phyloP scores from a whole-genome alignment of 2,113 vertebrate genomes.

The Crocuta crocuta region DNA sequence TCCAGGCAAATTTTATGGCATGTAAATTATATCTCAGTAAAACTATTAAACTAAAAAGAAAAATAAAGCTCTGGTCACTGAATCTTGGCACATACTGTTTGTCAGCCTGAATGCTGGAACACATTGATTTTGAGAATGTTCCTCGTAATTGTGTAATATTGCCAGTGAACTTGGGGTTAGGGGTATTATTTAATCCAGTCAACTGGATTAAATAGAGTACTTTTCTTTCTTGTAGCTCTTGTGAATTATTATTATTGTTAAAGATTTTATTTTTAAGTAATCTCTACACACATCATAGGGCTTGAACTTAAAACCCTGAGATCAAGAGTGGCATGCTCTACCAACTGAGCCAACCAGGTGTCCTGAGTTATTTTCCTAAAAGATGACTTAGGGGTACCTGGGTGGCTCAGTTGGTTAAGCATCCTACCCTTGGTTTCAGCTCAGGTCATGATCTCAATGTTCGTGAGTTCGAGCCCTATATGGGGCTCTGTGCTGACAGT shows the following conservation, averaged over 20 bases:
- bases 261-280: too few relatives aligned
- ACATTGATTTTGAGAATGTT: not conserved
- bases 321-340: too few relatives aligned
- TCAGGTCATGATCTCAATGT: too few relatives aligned
- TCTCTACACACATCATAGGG: too few relatives aligned
- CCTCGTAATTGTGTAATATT: not conserved
- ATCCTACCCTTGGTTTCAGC: not conserved
- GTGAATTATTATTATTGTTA: not conserved
- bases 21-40: not conserved
- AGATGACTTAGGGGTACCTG: not conserved
- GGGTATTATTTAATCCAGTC: not conserved
- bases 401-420: not conserved
- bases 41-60: constrained; percentile 1
- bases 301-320: too few relatives aligned
- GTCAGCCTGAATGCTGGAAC: not conserved
- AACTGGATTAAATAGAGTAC: not conserved
- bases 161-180: not conserved
- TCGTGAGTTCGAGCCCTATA: not conserved
- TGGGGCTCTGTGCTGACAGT: too few relatives aligned
- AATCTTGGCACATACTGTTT: not conserved
- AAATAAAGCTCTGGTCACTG: not conserved
- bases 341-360: too few relatives aligned
- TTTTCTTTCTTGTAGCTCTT: not conserved
- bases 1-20: not conserved
- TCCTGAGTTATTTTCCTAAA: not conserved